Evolutionary conservation across 2,797 vertebrate genomes (phyloP).

Genomic region (Pseudochirops cupreus): DNA sequence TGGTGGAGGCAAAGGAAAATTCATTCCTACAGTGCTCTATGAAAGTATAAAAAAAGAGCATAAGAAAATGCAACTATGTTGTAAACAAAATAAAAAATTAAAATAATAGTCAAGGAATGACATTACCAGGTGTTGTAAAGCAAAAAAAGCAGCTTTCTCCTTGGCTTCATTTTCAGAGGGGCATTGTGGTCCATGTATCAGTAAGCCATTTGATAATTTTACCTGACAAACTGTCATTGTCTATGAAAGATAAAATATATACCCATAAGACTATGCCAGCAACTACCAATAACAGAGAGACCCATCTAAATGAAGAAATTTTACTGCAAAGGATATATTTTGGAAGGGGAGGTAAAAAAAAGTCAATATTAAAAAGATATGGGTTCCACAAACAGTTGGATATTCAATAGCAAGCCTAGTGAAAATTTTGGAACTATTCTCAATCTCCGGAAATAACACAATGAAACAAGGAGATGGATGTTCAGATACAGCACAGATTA

Average conservation of each 20-base stretch:
- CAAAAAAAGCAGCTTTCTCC: conserved; percentile 95
- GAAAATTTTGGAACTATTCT: conserved; percentile 44
- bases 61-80: conserved; percentile 52
- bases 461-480: conserved; percentile 11
- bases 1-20: conserved; percentile 90
- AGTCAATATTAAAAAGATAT: background rate
- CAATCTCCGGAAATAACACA: conserved; percentile 38
- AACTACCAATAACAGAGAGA: background rate
- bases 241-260: conserved; percentile 82
- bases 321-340: background rate
- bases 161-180: conserved; percentile 96
- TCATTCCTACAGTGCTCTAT: conserved; percentile 92
- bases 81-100: conserved; percentile 9
- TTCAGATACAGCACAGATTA: background rate
- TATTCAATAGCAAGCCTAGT: background rate
- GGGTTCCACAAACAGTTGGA: background rate
- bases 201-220: conserved; percentile 94
- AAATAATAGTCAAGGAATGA: conserved; percentile 22
- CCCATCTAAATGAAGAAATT: background rate
- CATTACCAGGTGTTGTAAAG: conserved; percentile 95
- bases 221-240: conserved; percentile 94
- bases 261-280: conserved; percentile 32
- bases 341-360: background rate
- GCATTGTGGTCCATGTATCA: conserved; percentile 95
- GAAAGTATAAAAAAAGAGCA: conserved; percentile 56